These are phyloP conservation scores for Drosophila aldrichi DNA, from an alignment of 2,888 invertebrate genomes.

Conservation along the genomic window DNA sequence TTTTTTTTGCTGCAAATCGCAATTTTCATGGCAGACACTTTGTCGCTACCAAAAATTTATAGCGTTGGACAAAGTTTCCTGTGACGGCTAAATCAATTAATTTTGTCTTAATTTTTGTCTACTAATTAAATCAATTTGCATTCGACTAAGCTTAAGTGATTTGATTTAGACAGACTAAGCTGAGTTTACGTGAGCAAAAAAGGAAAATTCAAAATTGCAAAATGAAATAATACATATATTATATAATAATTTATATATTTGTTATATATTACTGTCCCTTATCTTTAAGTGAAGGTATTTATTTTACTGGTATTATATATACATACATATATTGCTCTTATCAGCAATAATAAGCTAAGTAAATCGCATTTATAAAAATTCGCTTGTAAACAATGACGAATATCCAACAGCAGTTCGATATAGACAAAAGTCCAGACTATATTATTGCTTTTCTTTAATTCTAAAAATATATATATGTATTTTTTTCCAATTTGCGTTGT, in stretches of 20 bases:
- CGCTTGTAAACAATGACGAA: constrained; percentile 14
- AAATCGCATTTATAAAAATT: constrained; percentile 1
- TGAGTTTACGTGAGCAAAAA: not conserved
- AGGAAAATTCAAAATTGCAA: not conserved
- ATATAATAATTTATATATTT: not conserved
- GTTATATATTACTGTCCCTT: not conserved
- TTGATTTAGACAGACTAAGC: not conserved
- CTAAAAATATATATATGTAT: not conserved
- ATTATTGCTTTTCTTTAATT: not conserved
- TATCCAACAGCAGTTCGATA: not conserved
- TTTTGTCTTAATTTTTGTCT: constrained; percentile 14
- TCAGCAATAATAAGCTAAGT: constrained; percentile 13
- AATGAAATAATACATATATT: no score
- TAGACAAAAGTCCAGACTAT: constrained; percentile 7
- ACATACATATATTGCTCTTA: constrained; percentile 18
- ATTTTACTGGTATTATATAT: not conserved
- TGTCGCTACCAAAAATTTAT: constrained; percentile 27
- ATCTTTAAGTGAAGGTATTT: not conserved
- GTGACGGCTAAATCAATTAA: constrained; percentile 17
- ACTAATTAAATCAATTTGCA: constrained; percentile 2
- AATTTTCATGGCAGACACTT: constrained; percentile 23
- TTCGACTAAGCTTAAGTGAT: not conserved
- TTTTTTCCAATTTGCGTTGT: constrained; percentile 21
- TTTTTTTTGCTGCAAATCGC: constrained; percentile 11
- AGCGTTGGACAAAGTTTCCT: not conserved